Evolutionary conservation across 2,113 vertebrate species (phyloP).

Genomic region (Lonchura striata): DNA sequence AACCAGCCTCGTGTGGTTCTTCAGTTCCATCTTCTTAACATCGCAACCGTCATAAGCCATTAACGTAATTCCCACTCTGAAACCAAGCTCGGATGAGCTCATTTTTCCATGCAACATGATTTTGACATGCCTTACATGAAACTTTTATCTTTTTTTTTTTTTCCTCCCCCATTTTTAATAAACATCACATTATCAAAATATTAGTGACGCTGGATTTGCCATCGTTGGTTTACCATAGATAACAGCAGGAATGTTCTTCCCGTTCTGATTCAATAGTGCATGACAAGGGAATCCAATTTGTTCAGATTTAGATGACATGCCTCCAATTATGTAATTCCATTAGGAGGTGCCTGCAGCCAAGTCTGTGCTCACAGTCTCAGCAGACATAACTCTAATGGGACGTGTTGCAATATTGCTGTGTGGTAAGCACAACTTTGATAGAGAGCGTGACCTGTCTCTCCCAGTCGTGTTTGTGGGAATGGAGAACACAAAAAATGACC

Average conservation of each 20-base stretch:
- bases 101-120: neutral
- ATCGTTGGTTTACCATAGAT: conserved; percentile 44
- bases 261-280: conserved; percentile 64
- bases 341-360: conserved; percentile 60
- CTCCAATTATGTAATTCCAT: conserved; percentile 71
- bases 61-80: neutral
- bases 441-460: conserved; percentile 54
- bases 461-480: conserved; percentile 34
- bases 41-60: neutral
- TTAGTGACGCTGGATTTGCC: conserved; percentile 24
- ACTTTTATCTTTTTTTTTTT: neutral
- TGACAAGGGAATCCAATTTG: conserved; percentile 70
- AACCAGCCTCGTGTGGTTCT: neutral
- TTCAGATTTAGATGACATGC: conserved; percentile 69
- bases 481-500: conserved; percentile 58
- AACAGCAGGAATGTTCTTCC: conserved; percentile 39
- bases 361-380: conserved; percentile 50
- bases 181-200: conserved; percentile 35
- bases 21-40: neutral
- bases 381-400: conserved; percentile 37
- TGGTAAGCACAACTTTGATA: conserved; percentile 54
- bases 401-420: conserved; percentile 39
- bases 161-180: neutral
- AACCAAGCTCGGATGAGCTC: neutral
- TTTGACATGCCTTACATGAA: neutral